Conservation (phyloP, 92 coral and sea anemone genomes). For the Virgularia gustaviana region DNA sequence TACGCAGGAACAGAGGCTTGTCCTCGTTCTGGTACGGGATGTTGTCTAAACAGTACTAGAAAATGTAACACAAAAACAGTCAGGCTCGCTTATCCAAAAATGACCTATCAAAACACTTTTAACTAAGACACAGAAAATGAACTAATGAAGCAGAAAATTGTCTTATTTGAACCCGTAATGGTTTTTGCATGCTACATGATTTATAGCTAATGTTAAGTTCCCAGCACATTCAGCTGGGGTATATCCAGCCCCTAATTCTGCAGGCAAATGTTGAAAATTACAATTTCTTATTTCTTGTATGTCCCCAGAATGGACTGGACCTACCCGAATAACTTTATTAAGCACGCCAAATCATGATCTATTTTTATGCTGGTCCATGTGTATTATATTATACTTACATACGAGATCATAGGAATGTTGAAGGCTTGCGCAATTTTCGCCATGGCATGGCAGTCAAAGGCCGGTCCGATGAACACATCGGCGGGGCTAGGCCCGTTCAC, state of each 20-base stretch:
- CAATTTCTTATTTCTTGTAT: too few relatives aligned
- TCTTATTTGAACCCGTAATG: too few relatives aligned
- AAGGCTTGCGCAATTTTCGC: conserved; percentile 70
- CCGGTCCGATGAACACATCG: conserved; percentile 78
- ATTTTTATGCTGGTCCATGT: too few relatives aligned
- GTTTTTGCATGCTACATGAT: background rate
- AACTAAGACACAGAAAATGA: background rate
- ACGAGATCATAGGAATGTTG: conserved; percentile 78
- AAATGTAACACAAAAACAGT: background rate
- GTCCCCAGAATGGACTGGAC: too few relatives aligned
- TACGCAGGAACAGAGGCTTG: conserved; percentile 13
- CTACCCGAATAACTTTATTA: too few relatives aligned
- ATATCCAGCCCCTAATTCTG: too few relatives aligned
- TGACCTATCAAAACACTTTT: background rate
- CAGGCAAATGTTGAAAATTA: too few relatives aligned
- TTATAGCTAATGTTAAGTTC: too few relatives aligned
- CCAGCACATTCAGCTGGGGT: too few relatives aligned
- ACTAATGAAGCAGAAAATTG: too few relatives aligned
- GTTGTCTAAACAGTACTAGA: background rate
- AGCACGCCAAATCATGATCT: too few relatives aligned
- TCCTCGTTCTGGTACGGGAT: background rate
- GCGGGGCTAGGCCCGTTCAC: conserved; percentile 42
- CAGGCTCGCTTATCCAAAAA: background rate
- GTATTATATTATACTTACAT: conserved; percentile 92
- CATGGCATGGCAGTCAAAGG: conserved; percentile 63